Evolutionary conservation across 2,888 invertebrate species (phyloP), one percentile per base, ranked within the genome.

Genomic region (Eristalis arbustorum): DNA sequence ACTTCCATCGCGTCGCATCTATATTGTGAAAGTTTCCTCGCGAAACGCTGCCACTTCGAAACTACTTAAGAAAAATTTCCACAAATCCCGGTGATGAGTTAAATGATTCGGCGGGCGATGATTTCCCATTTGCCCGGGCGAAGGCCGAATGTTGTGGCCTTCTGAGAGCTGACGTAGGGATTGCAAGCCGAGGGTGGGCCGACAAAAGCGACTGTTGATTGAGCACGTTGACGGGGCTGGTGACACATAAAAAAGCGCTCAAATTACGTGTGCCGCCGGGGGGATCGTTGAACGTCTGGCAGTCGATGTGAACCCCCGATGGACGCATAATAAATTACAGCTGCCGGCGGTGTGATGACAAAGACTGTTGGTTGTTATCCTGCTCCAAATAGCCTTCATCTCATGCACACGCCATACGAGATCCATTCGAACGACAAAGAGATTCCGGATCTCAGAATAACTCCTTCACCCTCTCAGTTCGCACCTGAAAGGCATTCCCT

Each of bases 21-120:
- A 63, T 63, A 82, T 68, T 77, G 57, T 73, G 57, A 73, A 77
- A 82, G 82, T 82, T 82, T 57, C 40, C 57, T n/a, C 67, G 14
- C 67, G 56, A 61, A 14, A 42, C 75, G 64, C 11, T 71, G 8
- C 42, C 49, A 71, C 42, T n/a, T 28, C 42, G 23, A 56, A 8
- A 67, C 31, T 68, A 31, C 61, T 61, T 67, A 28, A 62, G 31
- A 62, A 62, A 28, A 28, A 57, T 40, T 31, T 31, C 6, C 31
- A 8, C 31, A 31, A 31, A 31, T 31, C 31, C 31, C 31, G 10
- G 57, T 2, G 57, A 74, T 59, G 59, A 31, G 28, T 66, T 66
- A 40, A 42, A 28, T 62, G 42, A 31, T 13, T 57, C 37, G n/a
- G 31, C 28, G n/a, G 28, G 40, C 13, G 18, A n/a, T 18, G 8